phyloP scores from a whole-genome alignment of 2,888 invertebrate genomes.

The Nemotelus pantherinus region DNA sequence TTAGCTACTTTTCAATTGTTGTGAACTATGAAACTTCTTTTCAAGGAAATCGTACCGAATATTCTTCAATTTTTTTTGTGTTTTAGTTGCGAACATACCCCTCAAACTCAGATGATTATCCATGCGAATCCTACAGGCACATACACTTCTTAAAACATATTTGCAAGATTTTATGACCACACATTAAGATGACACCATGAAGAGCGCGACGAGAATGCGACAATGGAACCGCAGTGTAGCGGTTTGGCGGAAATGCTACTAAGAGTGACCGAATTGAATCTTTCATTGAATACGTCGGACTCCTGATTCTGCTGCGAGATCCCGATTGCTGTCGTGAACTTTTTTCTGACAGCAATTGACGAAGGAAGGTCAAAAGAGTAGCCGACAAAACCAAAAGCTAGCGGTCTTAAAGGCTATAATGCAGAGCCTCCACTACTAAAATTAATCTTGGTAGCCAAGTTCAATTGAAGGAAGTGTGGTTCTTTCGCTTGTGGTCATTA shows the following conservation, averaged over 20 bases:
- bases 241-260: slow-evolving; percentile 17
- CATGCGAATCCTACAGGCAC: neutral
- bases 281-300: slow-evolving; percentile 8
- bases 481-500: slow-evolving; percentile 28
- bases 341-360: neutral
- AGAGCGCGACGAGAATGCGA: neutral
- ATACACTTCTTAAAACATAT: neutral
- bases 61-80: neutral
- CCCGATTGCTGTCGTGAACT: neutral
- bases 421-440: neutral
- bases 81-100: neutral
- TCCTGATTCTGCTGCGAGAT: neutral
- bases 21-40: too few species aligned
- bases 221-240: neutral
- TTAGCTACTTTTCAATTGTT: too few species aligned
- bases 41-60: neutral
- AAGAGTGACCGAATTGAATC: slow-evolving; percentile 4
- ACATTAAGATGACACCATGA: neutral
- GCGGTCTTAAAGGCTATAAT: slow-evolving; percentile 9
- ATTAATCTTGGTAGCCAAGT: neutral
- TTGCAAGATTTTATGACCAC: neutral
- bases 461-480: slow-evolving; percentile 10
- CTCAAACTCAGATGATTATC: neutral
- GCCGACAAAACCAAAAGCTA: slow-evolving; percentile 14
- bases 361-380: slow-evolving; percentile 23